Conservation (phyloP, 2,888 invertebrate genomes). For the Frankliniella intonsa region DNA sequence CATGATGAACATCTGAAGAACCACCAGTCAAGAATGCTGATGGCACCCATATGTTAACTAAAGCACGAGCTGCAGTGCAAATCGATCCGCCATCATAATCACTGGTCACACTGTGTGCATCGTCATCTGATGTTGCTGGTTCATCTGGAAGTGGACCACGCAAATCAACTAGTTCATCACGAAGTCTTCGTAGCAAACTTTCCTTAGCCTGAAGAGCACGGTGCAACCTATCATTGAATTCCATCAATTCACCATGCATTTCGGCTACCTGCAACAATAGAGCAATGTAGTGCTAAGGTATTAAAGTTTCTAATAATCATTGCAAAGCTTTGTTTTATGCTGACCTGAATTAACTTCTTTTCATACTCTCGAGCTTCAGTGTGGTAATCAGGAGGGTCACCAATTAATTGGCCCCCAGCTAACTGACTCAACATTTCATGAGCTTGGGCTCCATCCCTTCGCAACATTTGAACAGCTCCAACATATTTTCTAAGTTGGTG, state of each 20-base stretch:
- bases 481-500: conserved; percentile 82
- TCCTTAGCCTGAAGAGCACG: conserved; percentile 63
- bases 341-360: conserved; percentile 77
- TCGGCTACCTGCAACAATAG: conserved; percentile 66
- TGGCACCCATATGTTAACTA: conserved; percentile 82
- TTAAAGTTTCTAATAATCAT: conserved; percentile 5
- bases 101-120: conserved; percentile 39
- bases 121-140: conserved; percentile 46
- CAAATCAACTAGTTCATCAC: conserved; percentile 60
- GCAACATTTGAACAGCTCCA: conserved; percentile 80
- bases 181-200: conserved; percentile 54
- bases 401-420: conserved; percentile 44
- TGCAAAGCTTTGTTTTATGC: conserved; percentile 30
- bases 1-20: conserved; percentile 74
- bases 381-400: conserved; percentile 51
- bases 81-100: conserved; percentile 37
- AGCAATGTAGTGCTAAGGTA: background rate
- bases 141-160: conserved; percentile 58
- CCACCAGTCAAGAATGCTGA: conserved; percentile 74
- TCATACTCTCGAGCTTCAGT: conserved; percentile 77
- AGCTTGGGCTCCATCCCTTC: conserved; percentile 50
- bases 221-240: conserved; percentile 80
- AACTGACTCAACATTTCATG: conserved; percentile 44
- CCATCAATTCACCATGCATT: conserved; percentile 92
- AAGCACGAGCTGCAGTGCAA: conserved; percentile 44